Conservation (phyloP, 2,113 vertebrate species). For the Apteryx owenii region DNA sequence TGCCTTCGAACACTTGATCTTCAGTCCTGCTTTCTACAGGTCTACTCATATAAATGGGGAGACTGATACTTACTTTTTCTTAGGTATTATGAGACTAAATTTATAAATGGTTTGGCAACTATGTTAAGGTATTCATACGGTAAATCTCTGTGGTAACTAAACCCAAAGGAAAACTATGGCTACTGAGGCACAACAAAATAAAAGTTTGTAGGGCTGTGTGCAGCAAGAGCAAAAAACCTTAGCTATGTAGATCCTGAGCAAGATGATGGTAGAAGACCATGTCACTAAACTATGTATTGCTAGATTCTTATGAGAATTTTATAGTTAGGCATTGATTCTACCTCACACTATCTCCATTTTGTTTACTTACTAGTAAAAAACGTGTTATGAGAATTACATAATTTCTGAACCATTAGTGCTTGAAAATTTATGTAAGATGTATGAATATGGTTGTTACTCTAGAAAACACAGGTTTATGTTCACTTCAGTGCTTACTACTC, state of each 20-base stretch:
- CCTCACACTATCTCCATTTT: background rate
- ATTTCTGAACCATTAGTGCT: background rate
- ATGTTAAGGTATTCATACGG: background rate
- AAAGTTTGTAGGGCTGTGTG: background rate
- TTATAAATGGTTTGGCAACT: background rate
- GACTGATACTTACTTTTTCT: background rate
- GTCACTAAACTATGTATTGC: background rate
- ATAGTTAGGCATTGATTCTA: background rate
- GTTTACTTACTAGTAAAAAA: background rate
- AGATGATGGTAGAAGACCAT: background rate
- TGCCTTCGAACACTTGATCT: background rate
- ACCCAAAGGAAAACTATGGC: background rate
- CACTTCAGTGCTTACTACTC: background rate
- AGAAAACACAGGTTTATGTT: background rate
- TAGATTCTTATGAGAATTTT: background rate
- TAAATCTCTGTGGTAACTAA: background rate
- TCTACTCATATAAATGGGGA: background rate
- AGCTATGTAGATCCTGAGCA: background rate
- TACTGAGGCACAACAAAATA: background rate
- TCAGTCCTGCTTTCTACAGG: background rate
- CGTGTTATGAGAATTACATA: background rate
- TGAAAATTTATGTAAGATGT: background rate
- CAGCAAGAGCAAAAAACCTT: background rate
- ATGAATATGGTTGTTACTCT: background rate
- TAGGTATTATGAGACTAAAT: background rate